Base-by-base conservation (phyloP, 2,888 invertebrate species). In the Parnassius apollo region DNA sequence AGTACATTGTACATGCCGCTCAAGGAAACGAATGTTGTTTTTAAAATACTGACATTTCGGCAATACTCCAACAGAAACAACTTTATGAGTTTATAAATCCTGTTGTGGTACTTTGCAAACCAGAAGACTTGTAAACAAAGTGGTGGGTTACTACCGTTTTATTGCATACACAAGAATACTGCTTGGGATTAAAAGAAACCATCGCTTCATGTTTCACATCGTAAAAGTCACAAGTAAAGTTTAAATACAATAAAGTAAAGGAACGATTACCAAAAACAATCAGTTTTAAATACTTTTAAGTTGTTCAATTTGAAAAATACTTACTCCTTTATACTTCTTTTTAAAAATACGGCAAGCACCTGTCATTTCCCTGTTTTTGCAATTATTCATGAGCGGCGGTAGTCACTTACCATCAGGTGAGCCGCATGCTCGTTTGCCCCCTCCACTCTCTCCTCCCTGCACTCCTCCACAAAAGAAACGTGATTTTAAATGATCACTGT, bases 51-150 rank as follows among this genome's bases (percentile, higher is more conserved):
- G 63, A 64, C 63, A 64, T 56, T 57, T 61, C 57, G 52, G 46
- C 59, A 57, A 59, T 59, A 48, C 18, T 59, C 55, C 59, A 56
- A 42, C 63, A 48, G 48, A 59, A 66, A 62, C 62, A 63, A 65
- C 52, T 65, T 66, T 63, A 62, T 60, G 62, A 59, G 62, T 65
- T 65, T 61, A 65, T 57, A 65, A 63, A 63, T 61, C 61, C 57
- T 59, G 58, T 62, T 64, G 60, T 51, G 59, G 59, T 59, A 49
- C 61, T 65, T 61, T 62, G 57, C 52, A 60, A 67, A 64, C 64
- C 66, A 61, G 65, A 57, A 63, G 62, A 35, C 57, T 58, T 53
- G 58, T 65, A 66, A 68, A 66, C 65, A 63, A 48, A 59, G 48
- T 35, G 55, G 22, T 42, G 7, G 22, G 45, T 59, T 52, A 64